Percentiles rank a stretch among this genome's conserved stretches.
phyloP scores from a whole-genome alignment of 2,113 vertebrate species.

The Tylochromis polylepis region DNA sequence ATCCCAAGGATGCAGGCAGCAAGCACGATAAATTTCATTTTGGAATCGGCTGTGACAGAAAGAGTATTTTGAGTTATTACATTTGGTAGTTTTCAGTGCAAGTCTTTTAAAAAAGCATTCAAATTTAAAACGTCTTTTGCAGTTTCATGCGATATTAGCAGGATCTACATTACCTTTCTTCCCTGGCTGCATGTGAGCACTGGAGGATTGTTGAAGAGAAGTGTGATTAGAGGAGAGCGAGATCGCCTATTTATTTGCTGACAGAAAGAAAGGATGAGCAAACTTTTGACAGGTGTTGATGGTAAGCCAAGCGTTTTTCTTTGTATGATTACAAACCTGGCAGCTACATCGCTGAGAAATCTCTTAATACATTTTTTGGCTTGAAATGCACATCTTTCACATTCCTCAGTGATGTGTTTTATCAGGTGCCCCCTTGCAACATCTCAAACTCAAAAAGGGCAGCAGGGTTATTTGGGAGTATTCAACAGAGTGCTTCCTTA shows the following conservation, averaged over 20 bases:
- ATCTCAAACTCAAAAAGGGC: neutral
- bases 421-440: neutral
- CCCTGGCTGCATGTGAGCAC: neutral
- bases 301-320: slow-evolving; percentile 34
- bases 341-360: slow-evolving; percentile 14
- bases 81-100: neutral
- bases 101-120: neutral
- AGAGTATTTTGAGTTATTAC: neutral
- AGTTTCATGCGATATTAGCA: neutral
- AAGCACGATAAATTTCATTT: slow-evolving; percentile 57
- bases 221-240: neutral
- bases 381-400: slow-evolving; percentile 18
- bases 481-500: neutral
- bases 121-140: neutral
- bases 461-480: neutral
- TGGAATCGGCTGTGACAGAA: slow-evolving; percentile 29
- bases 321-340: slow-evolving; percentile 25
- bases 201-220: neutral
- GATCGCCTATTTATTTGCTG: slow-evolving; percentile 64
- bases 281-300: slow-evolving; percentile 46
- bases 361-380: slow-evolving; percentile 27
- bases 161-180: slow-evolving; percentile 36
- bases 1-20: slow-evolving; percentile 49
- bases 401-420: neutral
- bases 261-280: slow-evolving; percentile 14